Evolutionary conservation across 2,888 invertebrate genomes (phyloP).

Genomic region (Clistopyga incitator): DNA sequence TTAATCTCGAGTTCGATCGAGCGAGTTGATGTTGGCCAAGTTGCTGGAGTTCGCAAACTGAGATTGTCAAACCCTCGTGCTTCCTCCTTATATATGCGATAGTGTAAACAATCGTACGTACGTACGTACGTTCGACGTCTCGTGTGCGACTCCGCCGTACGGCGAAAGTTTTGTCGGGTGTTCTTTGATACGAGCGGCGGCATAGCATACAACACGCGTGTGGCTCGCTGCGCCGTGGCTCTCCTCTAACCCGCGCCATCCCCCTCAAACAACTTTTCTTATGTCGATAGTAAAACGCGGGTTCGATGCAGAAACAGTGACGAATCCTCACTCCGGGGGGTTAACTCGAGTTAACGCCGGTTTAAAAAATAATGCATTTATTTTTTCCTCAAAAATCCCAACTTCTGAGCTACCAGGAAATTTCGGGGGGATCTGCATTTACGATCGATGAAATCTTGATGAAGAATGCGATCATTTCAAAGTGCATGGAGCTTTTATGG

Average conservation of each 20-base stretch:
- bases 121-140: constrained; percentile 77
- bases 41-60: constrained; percentile 79
- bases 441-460: not conserved
- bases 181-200: constrained; percentile 49
- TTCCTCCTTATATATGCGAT: constrained; percentile 82
- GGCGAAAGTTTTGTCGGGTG: constrained; percentile 76
- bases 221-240: not conserved
- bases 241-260: not conserved
- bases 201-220: constrained; percentile 18
- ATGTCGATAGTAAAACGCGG: constrained; percentile 45
- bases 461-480: not conserved
- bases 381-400: constrained; percentile 15
- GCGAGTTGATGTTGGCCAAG: constrained; percentile 70
- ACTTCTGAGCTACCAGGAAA: constrained; percentile 28
- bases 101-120: constrained; percentile 82
- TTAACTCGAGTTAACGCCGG: constrained; percentile 31
- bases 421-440: not conserved
- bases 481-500: not conserved
- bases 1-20: constrained; percentile 41
- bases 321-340: constrained; percentile 28
- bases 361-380: constrained; percentile 36
- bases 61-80: constrained; percentile 82
- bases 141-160: constrained; percentile 71
- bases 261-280: constrained; percentile 16
- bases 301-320: constrained; percentile 38